A percentile compares a stretch with the other conserved stretches of the same genome.
phyloP scores from a whole-genome alignment of 2,113 vertebrate genomes.

The Tragelaphus strepsiceros region DNA sequence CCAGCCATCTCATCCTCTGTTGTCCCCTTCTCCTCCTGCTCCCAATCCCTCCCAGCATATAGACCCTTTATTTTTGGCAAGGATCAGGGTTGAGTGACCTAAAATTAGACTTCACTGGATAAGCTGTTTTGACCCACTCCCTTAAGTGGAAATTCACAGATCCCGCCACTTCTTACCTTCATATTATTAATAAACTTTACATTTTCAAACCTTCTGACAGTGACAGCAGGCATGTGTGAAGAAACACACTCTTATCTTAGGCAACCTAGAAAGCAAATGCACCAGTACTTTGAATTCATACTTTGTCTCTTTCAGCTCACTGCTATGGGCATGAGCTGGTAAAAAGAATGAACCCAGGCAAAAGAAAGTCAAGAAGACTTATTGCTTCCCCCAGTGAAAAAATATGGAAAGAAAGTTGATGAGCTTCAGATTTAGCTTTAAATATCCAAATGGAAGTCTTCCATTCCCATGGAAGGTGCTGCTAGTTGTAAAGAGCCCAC shows the following conservation, averaged over 20 bases:
- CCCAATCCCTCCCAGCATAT: background rate
- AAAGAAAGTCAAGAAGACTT: background rate
- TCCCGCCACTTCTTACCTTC: background rate
- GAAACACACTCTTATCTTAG: background rate
- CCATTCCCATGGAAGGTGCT: no score
- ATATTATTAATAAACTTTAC: background rate
- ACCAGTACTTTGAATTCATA: background rate
- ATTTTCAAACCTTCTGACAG: background rate
- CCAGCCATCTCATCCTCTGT: no score
- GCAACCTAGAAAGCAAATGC: accelerated
- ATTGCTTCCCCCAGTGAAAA: background rate
- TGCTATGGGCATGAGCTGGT: accelerated
- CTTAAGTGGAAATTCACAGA: background rate
- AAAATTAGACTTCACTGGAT: background rate
- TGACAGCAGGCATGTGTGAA: accelerated
- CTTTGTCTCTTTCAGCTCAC: background rate
- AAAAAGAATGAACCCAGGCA: background rate
- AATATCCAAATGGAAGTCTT: background rate
- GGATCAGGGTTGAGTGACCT: background rate
- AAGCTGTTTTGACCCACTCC: background rate
- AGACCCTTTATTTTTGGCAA: background rate
- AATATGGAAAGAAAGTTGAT: background rate
- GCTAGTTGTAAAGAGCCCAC: no score
- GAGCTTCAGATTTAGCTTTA: background rate
- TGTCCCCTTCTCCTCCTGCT: no score